These are phyloP conservation scores for Camponotus vicinus DNA, from an alignment of 1,140 invertebrate species.

Conservation along the genomic window DNA sequence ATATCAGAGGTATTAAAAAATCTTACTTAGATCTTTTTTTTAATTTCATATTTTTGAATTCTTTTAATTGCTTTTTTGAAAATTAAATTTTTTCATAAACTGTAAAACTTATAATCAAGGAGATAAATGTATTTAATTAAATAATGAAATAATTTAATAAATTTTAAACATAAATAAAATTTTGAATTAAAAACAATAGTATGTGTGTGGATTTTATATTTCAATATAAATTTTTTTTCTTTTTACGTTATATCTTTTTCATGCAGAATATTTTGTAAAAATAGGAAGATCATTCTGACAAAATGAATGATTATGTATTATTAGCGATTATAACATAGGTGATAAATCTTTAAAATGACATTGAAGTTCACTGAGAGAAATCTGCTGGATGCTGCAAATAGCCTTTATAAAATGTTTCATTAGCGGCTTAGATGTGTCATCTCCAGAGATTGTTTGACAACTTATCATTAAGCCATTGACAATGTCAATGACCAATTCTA, in stretches of 20 bases:
- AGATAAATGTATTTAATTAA: neutral
- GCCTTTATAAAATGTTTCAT: conserved; percentile 14
- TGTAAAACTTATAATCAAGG: neutral
- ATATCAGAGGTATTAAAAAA: neutral
- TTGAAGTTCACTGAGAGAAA: conserved; percentile 20
- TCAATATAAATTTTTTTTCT: conserved; percentile 4
- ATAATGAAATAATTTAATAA: no score
- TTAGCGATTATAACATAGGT: conserved; percentile 23
- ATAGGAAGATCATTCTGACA: neutral
- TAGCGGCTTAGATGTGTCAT: conserved; percentile 1
- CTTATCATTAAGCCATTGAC: conserved; percentile 14
- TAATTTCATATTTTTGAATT: no score
- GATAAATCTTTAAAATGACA: conserved; percentile 43
- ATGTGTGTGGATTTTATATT: neutral
- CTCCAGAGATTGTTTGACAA: neutral
- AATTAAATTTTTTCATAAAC: neutral
- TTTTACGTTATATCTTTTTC: neutral
- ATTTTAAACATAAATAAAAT: neutral
- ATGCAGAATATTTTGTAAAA: conserved; percentile 13
- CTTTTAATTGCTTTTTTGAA: no score
- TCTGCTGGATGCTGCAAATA: conserved; percentile 4
- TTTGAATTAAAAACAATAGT: neutral
- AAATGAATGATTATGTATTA: neutral
- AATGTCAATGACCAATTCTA: conserved; percentile 35
- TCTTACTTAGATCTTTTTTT: no score